These are phyloP conservation scores for Scolopax mira DNA, from an alignment of 2,113 vertebrate genomes.

Conservation along the genomic window DNA sequence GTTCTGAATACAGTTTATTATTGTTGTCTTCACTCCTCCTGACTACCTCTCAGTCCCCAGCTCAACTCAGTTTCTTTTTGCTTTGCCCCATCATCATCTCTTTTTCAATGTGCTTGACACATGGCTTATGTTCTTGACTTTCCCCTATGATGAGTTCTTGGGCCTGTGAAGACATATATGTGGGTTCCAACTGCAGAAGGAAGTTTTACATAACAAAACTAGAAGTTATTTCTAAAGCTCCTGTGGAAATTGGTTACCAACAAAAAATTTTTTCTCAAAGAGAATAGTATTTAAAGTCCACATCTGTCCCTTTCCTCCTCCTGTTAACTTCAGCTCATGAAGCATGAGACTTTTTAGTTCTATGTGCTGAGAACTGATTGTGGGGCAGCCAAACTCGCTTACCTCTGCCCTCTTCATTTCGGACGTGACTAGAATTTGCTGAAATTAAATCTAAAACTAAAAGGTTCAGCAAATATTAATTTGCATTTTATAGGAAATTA, in stretches of 20 bases:
- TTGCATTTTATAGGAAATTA: background rate
- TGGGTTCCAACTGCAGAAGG: background rate
- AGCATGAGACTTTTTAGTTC: background rate
- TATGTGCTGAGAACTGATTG: background rate
- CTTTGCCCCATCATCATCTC: background rate
- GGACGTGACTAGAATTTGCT: background rate
- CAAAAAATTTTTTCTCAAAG: background rate
- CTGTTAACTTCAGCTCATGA: background rate
- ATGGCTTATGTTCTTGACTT: background rate
- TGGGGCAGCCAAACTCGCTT: background rate
- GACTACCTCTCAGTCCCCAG: background rate
- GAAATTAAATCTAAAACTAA: background rate
- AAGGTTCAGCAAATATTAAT: conserved; percentile 34
- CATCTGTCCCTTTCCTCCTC: background rate
- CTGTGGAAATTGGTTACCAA: background rate
- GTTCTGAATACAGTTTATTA: background rate
- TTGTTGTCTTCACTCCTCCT: background rate
- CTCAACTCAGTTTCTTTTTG: background rate
- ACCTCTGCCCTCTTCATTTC: background rate
- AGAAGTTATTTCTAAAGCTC: background rate
- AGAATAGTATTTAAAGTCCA: background rate
- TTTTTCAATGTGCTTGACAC: background rate
- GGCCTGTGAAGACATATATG: background rate
- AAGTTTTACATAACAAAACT: background rate
- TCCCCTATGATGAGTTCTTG: background rate